These are phyloP conservation scores for Leptothorax acervorum DNA, from an alignment of 2,888 invertebrate species.

Conservation along the genomic window DNA sequence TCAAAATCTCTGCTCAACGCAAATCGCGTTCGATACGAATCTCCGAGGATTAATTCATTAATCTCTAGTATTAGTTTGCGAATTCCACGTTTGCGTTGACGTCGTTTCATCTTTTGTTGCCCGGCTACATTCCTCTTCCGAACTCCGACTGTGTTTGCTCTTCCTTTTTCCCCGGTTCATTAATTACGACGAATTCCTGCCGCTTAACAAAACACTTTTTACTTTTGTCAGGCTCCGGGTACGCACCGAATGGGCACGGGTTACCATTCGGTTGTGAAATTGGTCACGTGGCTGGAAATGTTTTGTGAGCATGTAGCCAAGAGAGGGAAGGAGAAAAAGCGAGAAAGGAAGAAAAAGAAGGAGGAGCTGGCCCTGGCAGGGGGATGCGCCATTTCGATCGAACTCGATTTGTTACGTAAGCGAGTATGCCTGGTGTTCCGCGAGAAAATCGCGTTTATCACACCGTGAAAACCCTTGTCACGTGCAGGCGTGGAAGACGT, in stretches of 20 bases:
- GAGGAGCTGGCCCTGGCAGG: slow-evolving; percentile 6
- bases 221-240: slow-evolving; percentile 57
- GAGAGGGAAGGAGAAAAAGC: neutral
- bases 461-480: slow-evolving; percentile 68
- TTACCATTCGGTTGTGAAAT: slow-evolving; percentile 79
- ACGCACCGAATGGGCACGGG: slow-evolving; percentile 69
- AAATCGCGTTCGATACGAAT: neutral
- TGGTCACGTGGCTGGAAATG: slow-evolving; percentile 82
- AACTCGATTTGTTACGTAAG: slow-evolving; percentile 74
- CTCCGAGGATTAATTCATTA: slow-evolving; percentile 39
- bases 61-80: slow-evolving; percentile 42
- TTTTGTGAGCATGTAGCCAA: slow-evolving; percentile 71
- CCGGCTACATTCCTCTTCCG: neutral
- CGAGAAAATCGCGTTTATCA: slow-evolving; percentile 64
- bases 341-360: slow-evolving; percentile 27
- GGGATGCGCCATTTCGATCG: slow-evolving; percentile 57
- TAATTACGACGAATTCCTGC: slow-evolving; percentile 66
- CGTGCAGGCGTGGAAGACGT: slow-evolving; percentile 61
- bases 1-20: slow-evolving; percentile 6
- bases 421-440: slow-evolving; percentile 56
- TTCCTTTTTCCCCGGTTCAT: slow-evolving; percentile 31
- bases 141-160: neutral
- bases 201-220: slow-evolving; percentile 65
- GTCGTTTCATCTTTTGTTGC: slow-evolving; percentile 28
- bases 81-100: slow-evolving; percentile 35